Conservation (phyloP, 2,888 invertebrate species). For the Zootermopsis nevadensis region DNA sequence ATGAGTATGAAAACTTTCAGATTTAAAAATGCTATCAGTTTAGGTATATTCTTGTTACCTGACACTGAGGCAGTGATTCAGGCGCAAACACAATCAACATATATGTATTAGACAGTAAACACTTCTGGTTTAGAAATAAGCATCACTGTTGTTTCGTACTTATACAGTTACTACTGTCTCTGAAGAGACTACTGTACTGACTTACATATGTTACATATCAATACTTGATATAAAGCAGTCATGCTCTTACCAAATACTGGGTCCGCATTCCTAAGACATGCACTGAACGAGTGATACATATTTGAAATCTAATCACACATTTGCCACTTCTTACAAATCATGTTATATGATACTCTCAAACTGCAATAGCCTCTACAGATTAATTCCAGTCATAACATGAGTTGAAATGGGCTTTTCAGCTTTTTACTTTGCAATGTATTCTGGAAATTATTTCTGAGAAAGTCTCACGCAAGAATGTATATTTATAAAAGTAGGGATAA, state of each 20-base stretch:
- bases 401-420: no score
- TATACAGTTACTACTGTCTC: background rate
- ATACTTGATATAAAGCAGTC: background rate
- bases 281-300: no score
- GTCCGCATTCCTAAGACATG: no score
- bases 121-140: background rate
- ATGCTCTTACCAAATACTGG: background rate
- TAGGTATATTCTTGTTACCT: background rate
- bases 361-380: no score
- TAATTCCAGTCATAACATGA: no score
- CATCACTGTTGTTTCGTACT: background rate
- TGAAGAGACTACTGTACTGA: background rate
- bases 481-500: no score
- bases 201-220: background rate
- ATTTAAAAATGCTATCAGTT: background rate
- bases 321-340: no score
- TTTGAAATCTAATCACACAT: no score
- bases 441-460: no score
- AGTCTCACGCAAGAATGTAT: no score
- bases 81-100: background rate
- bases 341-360: no score
- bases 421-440: no score
- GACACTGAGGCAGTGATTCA: conserved; percentile 4
- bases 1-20: background rate
- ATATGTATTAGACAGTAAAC: background rate